Evolutionary conservation across 2,797 vertebrate genomes (phyloP).

Genomic region (Coendou prehensilis): DNA sequence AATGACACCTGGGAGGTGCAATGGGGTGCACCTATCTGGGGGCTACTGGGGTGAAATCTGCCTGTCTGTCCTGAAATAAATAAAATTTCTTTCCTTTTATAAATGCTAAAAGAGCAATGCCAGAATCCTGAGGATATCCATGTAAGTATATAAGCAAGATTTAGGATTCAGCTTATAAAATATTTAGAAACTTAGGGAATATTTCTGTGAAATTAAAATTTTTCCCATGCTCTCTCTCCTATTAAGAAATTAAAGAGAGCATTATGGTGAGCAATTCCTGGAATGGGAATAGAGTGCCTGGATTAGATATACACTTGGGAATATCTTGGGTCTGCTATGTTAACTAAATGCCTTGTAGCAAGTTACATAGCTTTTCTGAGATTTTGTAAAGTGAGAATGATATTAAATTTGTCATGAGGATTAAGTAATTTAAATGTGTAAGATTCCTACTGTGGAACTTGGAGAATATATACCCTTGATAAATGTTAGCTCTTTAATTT

Average conservation of each 20-base stretch:
- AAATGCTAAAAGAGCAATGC: not conserved
- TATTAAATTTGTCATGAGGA: slow-evolving; percentile 60
- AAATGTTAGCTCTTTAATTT: not conserved
- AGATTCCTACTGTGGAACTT: slow-evolving; percentile 22
- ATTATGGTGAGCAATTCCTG: not conserved
- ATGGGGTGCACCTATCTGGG: not conserved
- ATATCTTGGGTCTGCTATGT: not conserved
- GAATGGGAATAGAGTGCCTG: not conserved
- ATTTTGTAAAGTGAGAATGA: not conserved
- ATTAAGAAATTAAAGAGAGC: slow-evolving; percentile 46
- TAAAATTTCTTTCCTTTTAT: not conserved
- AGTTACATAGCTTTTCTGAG: not conserved
- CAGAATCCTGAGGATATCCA: not conserved
- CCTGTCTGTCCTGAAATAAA: not conserved
- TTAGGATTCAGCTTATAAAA: slow-evolving; percentile 19
- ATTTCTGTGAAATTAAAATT: slow-evolving; percentile 36
- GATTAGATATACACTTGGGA: not conserved
- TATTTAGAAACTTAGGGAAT: not conserved
- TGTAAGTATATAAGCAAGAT: not conserved
- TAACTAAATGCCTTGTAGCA: not conserved
- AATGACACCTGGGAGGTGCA: slow-evolving; percentile 3
- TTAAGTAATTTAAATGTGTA: slow-evolving; percentile 63
- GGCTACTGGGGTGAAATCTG: not conserved
- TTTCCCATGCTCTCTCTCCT: not conserved
- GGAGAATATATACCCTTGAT: not conserved